These are phyloP conservation scores for Echiichthys vipera DNA, from an alignment of 2,797 vertebrate species.

Conservation along the genomic window DNA sequence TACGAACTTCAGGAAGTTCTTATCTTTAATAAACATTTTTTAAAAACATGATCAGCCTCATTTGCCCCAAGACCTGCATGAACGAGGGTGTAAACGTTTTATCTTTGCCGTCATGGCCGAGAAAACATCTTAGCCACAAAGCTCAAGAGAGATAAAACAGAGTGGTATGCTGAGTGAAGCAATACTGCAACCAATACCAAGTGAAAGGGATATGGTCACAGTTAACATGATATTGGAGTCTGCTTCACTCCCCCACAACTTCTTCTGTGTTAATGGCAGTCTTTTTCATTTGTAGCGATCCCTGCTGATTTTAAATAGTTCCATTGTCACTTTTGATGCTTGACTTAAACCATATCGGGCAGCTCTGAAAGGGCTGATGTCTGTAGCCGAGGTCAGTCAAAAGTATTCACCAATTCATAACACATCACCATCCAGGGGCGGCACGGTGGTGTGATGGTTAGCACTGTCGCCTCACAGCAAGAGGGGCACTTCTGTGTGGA, in stretches of 20 bases:
- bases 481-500: too few species aligned
- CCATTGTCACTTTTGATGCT: neutral
- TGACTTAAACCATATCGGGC: neutral
- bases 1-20: constrained; percentile 29
- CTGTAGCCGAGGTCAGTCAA: neutral
- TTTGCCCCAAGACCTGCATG: constrained; percentile 42
- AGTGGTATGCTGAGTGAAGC: constrained; percentile 50
- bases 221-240: constrained; percentile 37
- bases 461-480: too few species aligned
- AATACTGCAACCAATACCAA: constrained; percentile 60
- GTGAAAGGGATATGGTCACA: constrained; percentile 57
- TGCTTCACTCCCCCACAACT: constrained; percentile 21
- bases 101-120: constrained; percentile 20
- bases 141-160: constrained; percentile 46
- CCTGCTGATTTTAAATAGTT: neutral
- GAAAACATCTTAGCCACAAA: constrained; percentile 24
- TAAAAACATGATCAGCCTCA: constrained; percentile 48
- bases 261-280: constrained; percentile 18
- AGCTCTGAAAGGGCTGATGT: neutral
- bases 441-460: too few species aligned
- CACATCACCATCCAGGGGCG: too few species aligned
- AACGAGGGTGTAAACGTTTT: constrained; percentile 28
- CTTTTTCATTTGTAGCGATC: neutral
- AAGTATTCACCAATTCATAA: neutral
- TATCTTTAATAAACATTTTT: constrained; percentile 23